phyloP scores from a whole-genome alignment of 2,888 invertebrate species.

The Boloria selene region DNA sequence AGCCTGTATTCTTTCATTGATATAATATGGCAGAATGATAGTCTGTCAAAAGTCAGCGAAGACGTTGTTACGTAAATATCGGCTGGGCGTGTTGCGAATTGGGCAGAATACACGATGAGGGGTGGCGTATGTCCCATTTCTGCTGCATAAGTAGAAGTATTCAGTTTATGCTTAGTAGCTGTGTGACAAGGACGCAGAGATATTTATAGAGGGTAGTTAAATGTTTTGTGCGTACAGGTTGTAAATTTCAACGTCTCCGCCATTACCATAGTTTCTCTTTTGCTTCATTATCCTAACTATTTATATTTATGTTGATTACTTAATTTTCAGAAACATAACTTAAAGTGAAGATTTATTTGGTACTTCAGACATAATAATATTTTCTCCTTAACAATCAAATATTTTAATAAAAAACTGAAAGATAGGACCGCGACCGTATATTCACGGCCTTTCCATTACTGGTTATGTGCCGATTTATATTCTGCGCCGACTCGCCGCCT shows the following conservation, averaged over 20 bases:
- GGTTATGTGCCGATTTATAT: conserved; percentile 82
- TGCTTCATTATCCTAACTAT: neutral
- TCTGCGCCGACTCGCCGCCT: conserved; percentile 81
- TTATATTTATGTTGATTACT: neutral
- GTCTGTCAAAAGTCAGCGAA: conserved; percentile 72
- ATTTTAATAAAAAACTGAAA: conserved; percentile 31
- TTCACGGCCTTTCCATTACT: conserved; percentile 79
- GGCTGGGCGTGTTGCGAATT: conserved; percentile 77
- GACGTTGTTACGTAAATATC: conserved; percentile 78
- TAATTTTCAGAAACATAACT: too few relatives aligned
- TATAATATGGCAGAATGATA: conserved; percentile 48
- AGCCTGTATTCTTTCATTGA: conserved; percentile 36
- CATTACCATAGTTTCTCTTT: neutral
- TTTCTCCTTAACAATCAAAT: conserved; percentile 1
- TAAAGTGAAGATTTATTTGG: too few relatives aligned
- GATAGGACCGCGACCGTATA: conserved; percentile 71
- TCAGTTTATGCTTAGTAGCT: conserved; percentile 60
- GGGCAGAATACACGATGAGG: conserved; percentile 79
- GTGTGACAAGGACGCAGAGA: conserved; percentile 41
- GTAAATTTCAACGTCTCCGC: conserved; percentile 9
- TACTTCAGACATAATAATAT: neutral
- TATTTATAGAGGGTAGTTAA: conserved; percentile 34
- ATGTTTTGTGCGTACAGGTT: conserved; percentile 24
- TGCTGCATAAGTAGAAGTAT: conserved; percentile 67
- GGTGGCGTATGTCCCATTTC: conserved; percentile 67